Base-by-base conservation (phyloP, 2,797 vertebrate species). In the Xerus rutilus region DNA sequence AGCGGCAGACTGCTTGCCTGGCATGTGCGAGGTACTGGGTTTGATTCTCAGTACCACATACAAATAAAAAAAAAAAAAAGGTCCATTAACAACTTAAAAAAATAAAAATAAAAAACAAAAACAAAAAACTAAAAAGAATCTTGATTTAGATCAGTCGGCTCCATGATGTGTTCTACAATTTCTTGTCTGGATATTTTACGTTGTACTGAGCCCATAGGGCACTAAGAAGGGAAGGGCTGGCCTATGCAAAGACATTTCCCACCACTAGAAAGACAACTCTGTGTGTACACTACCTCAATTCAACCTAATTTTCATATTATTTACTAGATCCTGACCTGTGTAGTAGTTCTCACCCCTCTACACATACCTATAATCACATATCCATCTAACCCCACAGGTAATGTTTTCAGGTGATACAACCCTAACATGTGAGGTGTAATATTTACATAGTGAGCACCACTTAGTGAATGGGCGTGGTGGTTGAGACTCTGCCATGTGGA, bases 301-400 rank as follows among this genome's bases (percentile, higher is more conserved):
- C 21, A 76, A 54, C 70, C 74, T 91, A 69, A 83, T 70, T 84
- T 91, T 77, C 72, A 54, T n/a, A 62, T 89, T 65, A 83, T 23
- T 59, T 67, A 73, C 79, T 86, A 89, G 86, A 79, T 67, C 65
- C 30, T 85, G 78, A 87, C 25, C 20, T 54, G 65, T 74, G 81
- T 28, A 88, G 70, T 73, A 72, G 6, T 94, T 84, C 13, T 84
- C 15, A 91, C 9, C 2, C 1, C 54, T 54, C 2, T 13, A 54
- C 7, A 62, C 10, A 47, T 17, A 45, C 21, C 20, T 62, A 4
- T 57, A 95, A 76, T 69, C 35, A 43, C 30, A 91, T 13, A 49
- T 23, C 82, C 21, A 89, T 45, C 14, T 74, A 70, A 52, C 45
- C 15, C 23, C 59, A 87, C 20, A 74, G 25, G 57, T 85, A 82